Percentiles rank a stretch among this genome's conserved stretches.
phyloP scores from a whole-genome alignment of 2,113 vertebrate species.

The Sphyrna mokarran region DNA sequence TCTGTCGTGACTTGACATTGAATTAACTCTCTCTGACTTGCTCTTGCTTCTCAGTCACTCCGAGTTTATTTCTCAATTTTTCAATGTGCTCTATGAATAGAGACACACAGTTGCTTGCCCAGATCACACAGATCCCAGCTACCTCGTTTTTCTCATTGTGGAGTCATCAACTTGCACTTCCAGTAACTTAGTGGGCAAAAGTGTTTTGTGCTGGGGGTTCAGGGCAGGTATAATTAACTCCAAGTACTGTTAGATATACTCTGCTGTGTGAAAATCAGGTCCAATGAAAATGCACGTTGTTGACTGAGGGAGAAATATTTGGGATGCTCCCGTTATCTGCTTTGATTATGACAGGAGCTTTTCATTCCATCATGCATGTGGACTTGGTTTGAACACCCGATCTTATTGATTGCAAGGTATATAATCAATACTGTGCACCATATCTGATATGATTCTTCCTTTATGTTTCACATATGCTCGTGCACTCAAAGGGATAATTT shows the following conservation, averaged over 20 bases:
- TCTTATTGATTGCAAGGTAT: neutral
- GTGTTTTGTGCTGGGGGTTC: neutral
- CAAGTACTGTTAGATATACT: neutral
- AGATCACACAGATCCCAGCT: neutral
- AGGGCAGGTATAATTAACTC: neutral
- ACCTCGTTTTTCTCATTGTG: neutral
- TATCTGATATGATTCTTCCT: neutral
- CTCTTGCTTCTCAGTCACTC: neutral
- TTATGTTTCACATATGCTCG: neutral
- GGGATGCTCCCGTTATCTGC: neutral
- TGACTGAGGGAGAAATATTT: neutral
- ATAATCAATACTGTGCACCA: neutral
- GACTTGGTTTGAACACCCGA: neutral
- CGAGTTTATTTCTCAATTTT: neutral
- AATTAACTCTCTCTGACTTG: neutral
- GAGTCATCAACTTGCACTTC: neutral
- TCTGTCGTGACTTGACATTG: neutral
- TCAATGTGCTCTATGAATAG: neutral
- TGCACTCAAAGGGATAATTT: neutral
- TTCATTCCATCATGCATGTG: neutral
- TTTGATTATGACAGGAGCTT: neutral
- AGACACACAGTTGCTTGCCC: neutral
- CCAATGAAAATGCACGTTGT: neutral
- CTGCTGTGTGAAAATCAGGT: neutral
- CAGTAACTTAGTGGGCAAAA: neutral